Conservation (phyloP, 2,888 invertebrate genomes). For the Polyommatus iphigenia region DNA sequence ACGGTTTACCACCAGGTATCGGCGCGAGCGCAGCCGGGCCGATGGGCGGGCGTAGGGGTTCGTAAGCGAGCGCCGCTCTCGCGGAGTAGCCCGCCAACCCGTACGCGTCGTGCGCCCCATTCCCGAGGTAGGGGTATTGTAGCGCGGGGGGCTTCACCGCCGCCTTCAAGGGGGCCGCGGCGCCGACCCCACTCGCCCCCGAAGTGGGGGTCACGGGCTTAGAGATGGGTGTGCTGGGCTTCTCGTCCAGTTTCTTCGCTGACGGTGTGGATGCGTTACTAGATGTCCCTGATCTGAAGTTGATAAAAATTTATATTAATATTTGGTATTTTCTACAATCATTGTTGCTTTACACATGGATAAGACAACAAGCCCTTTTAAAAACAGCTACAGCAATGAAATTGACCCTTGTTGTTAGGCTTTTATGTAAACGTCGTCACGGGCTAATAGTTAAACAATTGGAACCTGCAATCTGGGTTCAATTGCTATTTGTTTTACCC, state of each 20-base stretch:
- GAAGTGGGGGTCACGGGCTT: conserved; percentile 93
- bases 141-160: conserved; percentile 80
- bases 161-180: conserved; percentile 79
- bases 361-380: not conserved
- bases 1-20: conserved; percentile 93
- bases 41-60: conserved; percentile 74
- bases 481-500: not conserved
- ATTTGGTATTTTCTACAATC: not conserved
- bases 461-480: not conserved
- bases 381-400: not conserved
- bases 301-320: not conserved
- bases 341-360: not conserved
- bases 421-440: too few species aligned
- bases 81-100: conserved; percentile 77
- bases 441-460: too few species aligned
- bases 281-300: conserved; percentile 87
- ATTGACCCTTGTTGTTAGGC: not conserved
- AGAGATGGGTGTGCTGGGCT: conserved; percentile 94
- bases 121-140: conserved; percentile 83
- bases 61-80: conserved; percentile 72
- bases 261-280: conserved; percentile 95
- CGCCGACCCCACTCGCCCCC: conserved; percentile 81
- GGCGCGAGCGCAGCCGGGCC: conserved; percentile 81
- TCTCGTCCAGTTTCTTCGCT: conserved; percentile 92
- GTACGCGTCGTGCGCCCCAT: conserved; percentile 74